Conservation (phyloP, 2,888 invertebrate genomes). For the Nomada ruficornis region DNA sequence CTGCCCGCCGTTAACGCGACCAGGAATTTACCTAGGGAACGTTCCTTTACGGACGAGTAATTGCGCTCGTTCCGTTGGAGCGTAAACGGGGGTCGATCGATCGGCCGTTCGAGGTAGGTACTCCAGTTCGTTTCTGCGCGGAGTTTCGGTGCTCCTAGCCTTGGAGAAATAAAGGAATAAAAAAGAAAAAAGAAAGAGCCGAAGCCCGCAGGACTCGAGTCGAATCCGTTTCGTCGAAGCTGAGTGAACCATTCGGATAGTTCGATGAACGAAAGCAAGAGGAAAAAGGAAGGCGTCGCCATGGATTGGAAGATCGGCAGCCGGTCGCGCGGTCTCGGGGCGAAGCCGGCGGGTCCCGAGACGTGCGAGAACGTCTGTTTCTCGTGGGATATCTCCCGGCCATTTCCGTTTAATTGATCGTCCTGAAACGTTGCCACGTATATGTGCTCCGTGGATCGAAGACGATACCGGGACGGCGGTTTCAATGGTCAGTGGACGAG, state of each 20-base stretch:
- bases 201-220: too few relatives aligned
- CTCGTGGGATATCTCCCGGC: slow-evolving; percentile 74
- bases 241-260: not conserved
- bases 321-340: slow-evolving; percentile 34
- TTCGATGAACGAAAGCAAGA: not conserved
- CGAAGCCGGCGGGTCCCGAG: slow-evolving; percentile 57
- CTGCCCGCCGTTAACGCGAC: slow-evolving; percentile 44
- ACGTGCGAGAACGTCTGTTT: slow-evolving; percentile 77
- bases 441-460: slow-evolving; percentile 74
- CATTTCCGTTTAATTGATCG: slow-evolving; percentile 80
- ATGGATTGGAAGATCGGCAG: slow-evolving; percentile 11
- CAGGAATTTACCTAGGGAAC: slow-evolving; percentile 52
- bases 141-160: not conserved
- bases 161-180: not conserved
- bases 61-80: slow-evolving; percentile 37
- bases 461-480: slow-evolving; percentile 71
- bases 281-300: slow-evolving; percentile 10
- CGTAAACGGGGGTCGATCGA: not conserved
- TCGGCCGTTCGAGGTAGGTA: not conserved
- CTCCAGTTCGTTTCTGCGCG: not conserved
- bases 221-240: too few relatives aligned
- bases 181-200: too few relatives aligned
- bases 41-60: slow-evolving; percentile 44
- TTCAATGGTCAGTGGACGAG: slow-evolving; percentile 81
- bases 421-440: slow-evolving; percentile 75